A percentile compares a stretch with the other conserved stretches of the same genome.
These are phyloP conservation scores for Tokudaia tokunoshimensis DNA, from an alignment of 2,797 vertebrate genomes.

Conservation along the genomic window DNA sequence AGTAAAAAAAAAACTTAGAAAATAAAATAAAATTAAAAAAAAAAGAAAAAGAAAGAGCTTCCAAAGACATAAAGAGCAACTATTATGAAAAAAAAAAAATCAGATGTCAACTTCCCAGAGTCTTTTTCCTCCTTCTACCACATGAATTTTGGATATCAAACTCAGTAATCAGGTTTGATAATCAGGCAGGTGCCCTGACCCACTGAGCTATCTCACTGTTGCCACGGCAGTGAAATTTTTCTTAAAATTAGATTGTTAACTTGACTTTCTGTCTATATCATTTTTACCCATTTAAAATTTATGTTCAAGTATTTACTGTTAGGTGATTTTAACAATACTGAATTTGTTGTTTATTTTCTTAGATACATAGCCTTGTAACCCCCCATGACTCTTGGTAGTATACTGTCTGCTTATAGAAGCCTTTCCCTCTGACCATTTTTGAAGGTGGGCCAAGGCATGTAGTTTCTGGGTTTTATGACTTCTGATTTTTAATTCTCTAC, in stretches of 20 bases:
- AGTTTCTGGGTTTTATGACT: not conserved
- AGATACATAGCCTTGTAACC: not conserved
- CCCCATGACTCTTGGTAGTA: not conserved
- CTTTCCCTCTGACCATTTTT: not conserved
- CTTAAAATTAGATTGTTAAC: not conserved
- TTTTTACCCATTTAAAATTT: not conserved
- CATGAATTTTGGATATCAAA: not conserved
- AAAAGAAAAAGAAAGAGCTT: too few relatives aligned
- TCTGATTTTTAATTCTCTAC: not conserved
- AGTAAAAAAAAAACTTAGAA: too few relatives aligned
- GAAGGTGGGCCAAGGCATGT: not conserved
- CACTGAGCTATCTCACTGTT: not conserved
- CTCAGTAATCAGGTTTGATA: not conserved
- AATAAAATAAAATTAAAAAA: too few relatives aligned
- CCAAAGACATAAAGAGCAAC: too few relatives aligned
- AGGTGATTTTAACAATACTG: not conserved
- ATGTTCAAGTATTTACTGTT: slow-evolving; percentile 10
- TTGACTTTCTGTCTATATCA: not conserved
- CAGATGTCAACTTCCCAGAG: not conserved
- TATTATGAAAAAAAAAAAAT: too few relatives aligned
- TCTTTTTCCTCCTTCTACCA: not conserved
- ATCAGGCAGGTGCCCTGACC: not conserved
- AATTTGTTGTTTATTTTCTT: not conserved
- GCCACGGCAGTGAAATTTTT: not conserved
- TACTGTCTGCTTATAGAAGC: not conserved